Evolutionary conservation across 1,140 invertebrate genomes (phyloP).

Genomic region (Musca vetustissima): DNA sequence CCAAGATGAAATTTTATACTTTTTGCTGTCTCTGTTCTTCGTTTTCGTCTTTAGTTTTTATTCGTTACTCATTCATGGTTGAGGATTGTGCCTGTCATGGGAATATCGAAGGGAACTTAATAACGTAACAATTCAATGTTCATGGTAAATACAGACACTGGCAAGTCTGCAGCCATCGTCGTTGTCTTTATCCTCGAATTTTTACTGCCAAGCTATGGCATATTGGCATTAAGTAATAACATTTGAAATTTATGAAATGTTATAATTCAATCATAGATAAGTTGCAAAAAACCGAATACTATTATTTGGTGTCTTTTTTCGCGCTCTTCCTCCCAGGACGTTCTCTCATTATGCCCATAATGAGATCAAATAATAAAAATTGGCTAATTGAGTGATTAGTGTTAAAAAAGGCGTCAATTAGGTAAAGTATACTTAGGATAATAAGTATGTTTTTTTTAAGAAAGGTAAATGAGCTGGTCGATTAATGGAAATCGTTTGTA

Average conservation of each 20-base stretch:
- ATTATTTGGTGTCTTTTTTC: background rate
- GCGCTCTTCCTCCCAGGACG: background rate
- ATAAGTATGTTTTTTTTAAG: no score
- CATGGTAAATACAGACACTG: background rate
- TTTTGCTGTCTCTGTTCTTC: background rate
- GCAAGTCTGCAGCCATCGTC: no score
- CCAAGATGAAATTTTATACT: background rate
- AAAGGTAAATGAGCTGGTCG: no score
- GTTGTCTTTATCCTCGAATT: background rate
- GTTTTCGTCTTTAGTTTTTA: background rate
- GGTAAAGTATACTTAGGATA: no score
- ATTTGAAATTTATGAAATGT: slow-evolving; percentile 8
- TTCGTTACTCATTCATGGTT: background rate
- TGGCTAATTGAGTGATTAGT: slow-evolving; percentile 2
- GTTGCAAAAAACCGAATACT: background rate
- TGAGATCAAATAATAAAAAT: background rate
- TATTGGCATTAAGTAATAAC: background rate
- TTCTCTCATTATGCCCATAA: background rate
- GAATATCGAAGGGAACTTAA: background rate
- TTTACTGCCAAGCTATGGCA: background rate
- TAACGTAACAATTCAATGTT: background rate
- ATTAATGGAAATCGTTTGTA: no score
- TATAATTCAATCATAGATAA: slow-evolving; percentile 6
- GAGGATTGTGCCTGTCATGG: background rate
- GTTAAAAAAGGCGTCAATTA: background rate